These are phyloP conservation scores for Azorinus chamasolen DNA, from an alignment of 2,888 invertebrate genomes.

Conservation along the genomic window DNA sequence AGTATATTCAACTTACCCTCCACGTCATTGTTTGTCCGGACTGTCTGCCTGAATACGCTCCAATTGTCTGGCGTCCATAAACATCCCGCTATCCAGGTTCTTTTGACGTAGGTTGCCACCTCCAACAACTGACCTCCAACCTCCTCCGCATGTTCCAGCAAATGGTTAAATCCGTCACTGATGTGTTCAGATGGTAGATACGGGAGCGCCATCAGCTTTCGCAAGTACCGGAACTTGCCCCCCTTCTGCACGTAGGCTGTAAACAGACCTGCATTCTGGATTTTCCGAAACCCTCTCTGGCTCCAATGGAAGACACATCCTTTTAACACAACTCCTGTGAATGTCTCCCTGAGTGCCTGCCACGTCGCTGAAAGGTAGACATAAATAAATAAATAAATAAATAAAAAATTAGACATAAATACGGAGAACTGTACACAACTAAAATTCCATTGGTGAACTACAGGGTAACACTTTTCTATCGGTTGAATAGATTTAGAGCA, in stretches of 20 bases:
- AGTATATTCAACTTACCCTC: too few species aligned
- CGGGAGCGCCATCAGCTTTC: constrained; percentile 34
- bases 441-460: too few species aligned
- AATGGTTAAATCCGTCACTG: constrained; percentile 11
- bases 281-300: constrained; percentile 39
- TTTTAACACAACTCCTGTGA: constrained; percentile 17
- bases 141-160: constrained; percentile 4
- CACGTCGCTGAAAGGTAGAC: not conserved
- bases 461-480: too few species aligned
- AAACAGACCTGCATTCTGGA: constrained; percentile 12
- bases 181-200: too few species aligned
- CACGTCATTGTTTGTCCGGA: too few species aligned
- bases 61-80: constrained; percentile 22
- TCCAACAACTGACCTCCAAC: not conserved
- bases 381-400: too few species aligned
- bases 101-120: not conserved
- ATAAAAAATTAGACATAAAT: too few species aligned
- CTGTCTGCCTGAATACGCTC: too few species aligned
- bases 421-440: too few species aligned
- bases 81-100: not conserved
- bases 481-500: too few species aligned
- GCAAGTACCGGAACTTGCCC: constrained; percentile 18
- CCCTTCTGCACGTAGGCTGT: constrained; percentile 35
- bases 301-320: constrained; percentile 53
- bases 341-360: constrained; percentile 10